Conservation (phyloP, 2,113 vertebrate species). For the Astur gentilis region DNA sequence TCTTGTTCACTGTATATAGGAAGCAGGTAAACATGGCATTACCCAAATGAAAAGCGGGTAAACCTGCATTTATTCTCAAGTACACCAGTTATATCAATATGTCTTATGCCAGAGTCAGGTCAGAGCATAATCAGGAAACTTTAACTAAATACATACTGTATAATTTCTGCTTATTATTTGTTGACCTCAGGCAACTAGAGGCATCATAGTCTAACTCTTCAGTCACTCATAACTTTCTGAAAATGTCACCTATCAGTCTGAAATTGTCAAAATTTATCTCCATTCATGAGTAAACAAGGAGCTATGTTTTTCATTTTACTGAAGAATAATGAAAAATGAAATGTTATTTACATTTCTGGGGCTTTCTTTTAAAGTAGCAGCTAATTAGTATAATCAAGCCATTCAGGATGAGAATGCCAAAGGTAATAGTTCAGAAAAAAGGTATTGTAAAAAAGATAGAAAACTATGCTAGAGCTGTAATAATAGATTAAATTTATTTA, state of each 20-base stretch:
- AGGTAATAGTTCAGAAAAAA: not conserved
- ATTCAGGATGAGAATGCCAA: not conserved
- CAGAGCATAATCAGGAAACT: not conserved
- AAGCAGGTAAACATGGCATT: not conserved
- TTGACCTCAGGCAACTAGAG: not conserved
- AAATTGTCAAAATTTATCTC: not conserved
- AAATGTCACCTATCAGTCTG: not conserved
- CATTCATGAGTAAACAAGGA: not conserved
- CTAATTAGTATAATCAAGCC: not conserved
- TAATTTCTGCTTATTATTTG: constrained; percentile 18
- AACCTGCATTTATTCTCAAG: not conserved
- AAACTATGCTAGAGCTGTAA: not conserved
- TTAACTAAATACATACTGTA: not conserved
- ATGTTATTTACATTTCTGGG: not conserved
- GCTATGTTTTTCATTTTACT: not conserved
- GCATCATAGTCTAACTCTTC: not conserved
- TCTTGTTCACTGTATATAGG: not conserved
- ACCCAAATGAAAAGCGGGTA: not conserved
- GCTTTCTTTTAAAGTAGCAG: not conserved
- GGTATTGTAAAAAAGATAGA: not conserved
- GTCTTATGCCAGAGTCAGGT: not conserved
- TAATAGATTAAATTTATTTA: not conserved
- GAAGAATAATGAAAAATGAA: not conserved
- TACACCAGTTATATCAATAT: not conserved
- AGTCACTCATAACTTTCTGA: not conserved